Conservation (phyloP, 2,888 invertebrate species). For the Chromoteleia sp. region DNA sequence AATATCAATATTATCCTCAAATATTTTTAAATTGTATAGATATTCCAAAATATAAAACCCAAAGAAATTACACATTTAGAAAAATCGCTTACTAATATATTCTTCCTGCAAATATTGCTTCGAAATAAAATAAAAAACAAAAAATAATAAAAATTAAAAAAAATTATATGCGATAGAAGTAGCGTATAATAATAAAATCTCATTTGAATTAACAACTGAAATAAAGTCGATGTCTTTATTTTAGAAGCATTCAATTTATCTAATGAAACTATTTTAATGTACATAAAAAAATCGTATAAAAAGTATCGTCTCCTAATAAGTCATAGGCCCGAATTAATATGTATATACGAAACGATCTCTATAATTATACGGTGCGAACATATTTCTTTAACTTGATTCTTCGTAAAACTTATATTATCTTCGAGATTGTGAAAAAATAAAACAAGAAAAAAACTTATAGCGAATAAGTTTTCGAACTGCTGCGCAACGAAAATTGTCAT, state of each 20-base stretch:
- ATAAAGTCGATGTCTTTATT: slow-evolving; percentile 29
- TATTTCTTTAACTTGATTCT: slow-evolving; percentile 22
- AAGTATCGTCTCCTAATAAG: slow-evolving; percentile 28
- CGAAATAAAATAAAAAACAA: slow-evolving; percentile 53
- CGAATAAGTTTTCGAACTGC: slow-evolving; percentile 17
- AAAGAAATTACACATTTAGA: slow-evolving; percentile 24
- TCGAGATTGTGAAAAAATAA: slow-evolving; percentile 42
- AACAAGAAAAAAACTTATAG: slow-evolving; percentile 17
- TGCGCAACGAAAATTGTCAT: slow-evolving; percentile 45
- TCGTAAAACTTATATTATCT: slow-evolving; percentile 24
- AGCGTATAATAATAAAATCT: slow-evolving; percentile 8
- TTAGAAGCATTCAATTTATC: slow-evolving; percentile 21
- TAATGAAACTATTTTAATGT: slow-evolving; percentile 45
- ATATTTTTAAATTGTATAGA: slow-evolving; percentile 23
- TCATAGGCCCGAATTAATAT: slow-evolving; percentile 43
- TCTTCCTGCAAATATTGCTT: slow-evolving; percentile 42
- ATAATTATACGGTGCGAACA: slow-evolving; percentile 31
- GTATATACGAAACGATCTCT: slow-evolving; percentile 60
- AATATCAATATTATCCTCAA: too few relatives aligned
- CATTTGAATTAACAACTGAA: slow-evolving; percentile 16
- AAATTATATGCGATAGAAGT: slow-evolving; percentile 35
- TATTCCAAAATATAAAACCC: slow-evolving; percentile 10
- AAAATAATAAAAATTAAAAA: slow-evolving; percentile 39
- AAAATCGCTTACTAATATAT: slow-evolving; percentile 22
- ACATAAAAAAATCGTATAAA: slow-evolving; percentile 28